These are phyloP conservation scores for Mya arenaria DNA, from an alignment of 1,140 invertebrate genomes.

Conservation along the genomic window DNA sequence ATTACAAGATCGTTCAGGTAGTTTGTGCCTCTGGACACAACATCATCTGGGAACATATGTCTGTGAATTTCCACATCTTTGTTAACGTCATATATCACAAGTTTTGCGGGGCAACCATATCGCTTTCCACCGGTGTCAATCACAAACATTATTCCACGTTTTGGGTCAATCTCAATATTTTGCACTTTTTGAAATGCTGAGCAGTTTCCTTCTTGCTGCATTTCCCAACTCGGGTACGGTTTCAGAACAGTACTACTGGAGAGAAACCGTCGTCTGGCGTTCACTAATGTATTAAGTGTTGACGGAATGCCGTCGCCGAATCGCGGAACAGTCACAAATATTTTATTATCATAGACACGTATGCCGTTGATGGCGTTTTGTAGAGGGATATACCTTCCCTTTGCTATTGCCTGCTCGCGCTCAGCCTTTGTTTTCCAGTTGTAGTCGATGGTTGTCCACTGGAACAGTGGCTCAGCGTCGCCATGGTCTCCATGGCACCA, in stretches of 20 bases:
- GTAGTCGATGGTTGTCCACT: constrained; percentile 54
- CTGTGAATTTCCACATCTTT: constrained; percentile 35
- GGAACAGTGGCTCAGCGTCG: constrained; percentile 43
- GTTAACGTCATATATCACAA: constrained; percentile 59
- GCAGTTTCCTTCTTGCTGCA: constrained; percentile 60
- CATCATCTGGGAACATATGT: constrained; percentile 52
- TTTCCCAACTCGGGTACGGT: constrained; percentile 61
- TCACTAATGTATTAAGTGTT: constrained; percentile 55
- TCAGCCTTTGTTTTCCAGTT: constrained; percentile 38
- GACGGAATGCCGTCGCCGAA: constrained; percentile 59
- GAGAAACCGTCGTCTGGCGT: background rate
- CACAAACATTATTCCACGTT: constrained; percentile 60
- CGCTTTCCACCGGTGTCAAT: constrained; percentile 58
- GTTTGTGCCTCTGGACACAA: constrained; percentile 45
- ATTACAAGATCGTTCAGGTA: constrained; percentile 64
- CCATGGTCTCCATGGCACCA: constrained; percentile 53
- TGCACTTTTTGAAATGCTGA: constrained; percentile 62
- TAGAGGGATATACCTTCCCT: constrained; percentile 34
- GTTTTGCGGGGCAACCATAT: constrained; percentile 57
- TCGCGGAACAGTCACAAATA: constrained; percentile 62
- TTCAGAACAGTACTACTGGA: constrained; percentile 42
- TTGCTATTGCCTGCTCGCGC: constrained; percentile 2
- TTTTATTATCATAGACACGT: constrained; percentile 55
- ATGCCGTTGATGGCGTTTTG: constrained; percentile 51
- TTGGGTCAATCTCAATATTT: constrained; percentile 66